Conservation (phyloP, 1,140 invertebrate genomes). For the Orius insidiosus region DNA sequence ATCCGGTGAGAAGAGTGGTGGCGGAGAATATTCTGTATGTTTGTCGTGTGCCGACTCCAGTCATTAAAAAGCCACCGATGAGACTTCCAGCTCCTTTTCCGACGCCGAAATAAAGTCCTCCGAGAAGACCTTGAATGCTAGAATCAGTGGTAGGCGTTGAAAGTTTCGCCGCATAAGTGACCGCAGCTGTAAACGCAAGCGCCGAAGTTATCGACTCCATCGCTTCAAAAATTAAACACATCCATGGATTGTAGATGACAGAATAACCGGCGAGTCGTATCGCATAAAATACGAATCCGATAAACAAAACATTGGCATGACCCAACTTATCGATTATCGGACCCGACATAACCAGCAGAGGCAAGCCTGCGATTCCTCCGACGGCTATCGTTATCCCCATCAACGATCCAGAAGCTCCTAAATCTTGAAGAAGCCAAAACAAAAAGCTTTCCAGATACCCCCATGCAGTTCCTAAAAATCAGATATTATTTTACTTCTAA, state of each 20-base stretch:
- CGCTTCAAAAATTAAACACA: conserved; percentile 63
- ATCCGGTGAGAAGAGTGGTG: conserved; percentile 39
- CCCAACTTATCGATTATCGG: conserved; percentile 61
- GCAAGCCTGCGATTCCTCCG: conserved; percentile 56
- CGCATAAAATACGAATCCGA: conserved; percentile 59
- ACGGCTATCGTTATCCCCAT: conserved; percentile 73
- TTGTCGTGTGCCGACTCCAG: conserved; percentile 46
- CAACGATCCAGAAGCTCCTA: conserved; percentile 56
- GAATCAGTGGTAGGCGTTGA: conserved; percentile 64
- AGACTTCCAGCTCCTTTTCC: conserved; percentile 65
- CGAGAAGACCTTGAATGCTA: conserved; percentile 63
- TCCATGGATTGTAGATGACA: conserved; percentile 62
- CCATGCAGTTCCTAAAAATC: conserved; percentile 49
- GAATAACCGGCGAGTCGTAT: conserved; percentile 61
- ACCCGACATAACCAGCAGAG: conserved; percentile 56
- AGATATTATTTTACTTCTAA: neutral
- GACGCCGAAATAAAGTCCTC: conserved; percentile 63
- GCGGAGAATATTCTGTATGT: conserved; percentile 56
- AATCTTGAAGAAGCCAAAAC: conserved; percentile 68
- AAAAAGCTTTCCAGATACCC: conserved; percentile 74
- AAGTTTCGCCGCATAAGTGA: conserved; percentile 61
- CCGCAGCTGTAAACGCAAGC: conserved; percentile 61
- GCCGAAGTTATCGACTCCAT: conserved; percentile 71
- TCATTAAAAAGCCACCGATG: conserved; percentile 58
- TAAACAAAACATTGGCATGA: conserved; percentile 64